A percentile compares a stretch with the other conserved stretches of the same genome.
Conservation (phyloP, 2,797 vertebrate genomes). For the Phrynocephalus forsythii region DNA sequence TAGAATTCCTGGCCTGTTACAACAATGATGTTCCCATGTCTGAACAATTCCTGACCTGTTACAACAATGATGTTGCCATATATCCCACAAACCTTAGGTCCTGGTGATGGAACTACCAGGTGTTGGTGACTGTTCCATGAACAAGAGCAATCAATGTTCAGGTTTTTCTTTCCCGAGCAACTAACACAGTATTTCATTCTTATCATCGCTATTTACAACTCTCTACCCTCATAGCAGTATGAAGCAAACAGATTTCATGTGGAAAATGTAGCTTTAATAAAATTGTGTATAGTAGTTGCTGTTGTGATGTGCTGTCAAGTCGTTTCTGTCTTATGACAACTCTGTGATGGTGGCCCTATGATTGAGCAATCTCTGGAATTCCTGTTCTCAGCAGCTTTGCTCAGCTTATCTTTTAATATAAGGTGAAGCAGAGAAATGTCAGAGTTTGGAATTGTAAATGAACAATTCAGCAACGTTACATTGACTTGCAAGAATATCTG, state of each 20-base stretch:
- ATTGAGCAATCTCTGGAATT: too few species aligned
- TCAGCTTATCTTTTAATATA: background rate
- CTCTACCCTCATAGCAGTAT: background rate
- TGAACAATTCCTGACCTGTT: background rate
- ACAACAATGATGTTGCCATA: background rate
- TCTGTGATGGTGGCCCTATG: too few species aligned
- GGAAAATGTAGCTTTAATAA: constrained; percentile 8
- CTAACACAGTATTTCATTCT: constrained; percentile 43
- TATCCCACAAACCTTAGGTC: background rate
- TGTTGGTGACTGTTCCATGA: background rate
- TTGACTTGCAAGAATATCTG: constrained; percentile 62
- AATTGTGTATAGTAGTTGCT: too few species aligned
- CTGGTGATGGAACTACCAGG: constrained; percentile 40
- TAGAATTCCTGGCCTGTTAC: background rate
- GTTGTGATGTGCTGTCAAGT: too few species aligned
- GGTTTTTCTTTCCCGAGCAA: constrained; percentile 17
- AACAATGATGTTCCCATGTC: background rate
- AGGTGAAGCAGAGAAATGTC: constrained; percentile 39
- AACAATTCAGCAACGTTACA: constrained; percentile 58
- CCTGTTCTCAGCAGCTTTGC: too few species aligned
- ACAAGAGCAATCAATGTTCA: constrained; percentile 20
- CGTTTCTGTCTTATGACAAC: too few species aligned
- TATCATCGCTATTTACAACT: constrained; percentile 19
- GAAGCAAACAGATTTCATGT: constrained; percentile 10
- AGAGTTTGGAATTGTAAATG: constrained; percentile 29